phyloP scores from a whole-genome alignment of 2,888 invertebrate species.

The Agapetus fuscipes region DNA sequence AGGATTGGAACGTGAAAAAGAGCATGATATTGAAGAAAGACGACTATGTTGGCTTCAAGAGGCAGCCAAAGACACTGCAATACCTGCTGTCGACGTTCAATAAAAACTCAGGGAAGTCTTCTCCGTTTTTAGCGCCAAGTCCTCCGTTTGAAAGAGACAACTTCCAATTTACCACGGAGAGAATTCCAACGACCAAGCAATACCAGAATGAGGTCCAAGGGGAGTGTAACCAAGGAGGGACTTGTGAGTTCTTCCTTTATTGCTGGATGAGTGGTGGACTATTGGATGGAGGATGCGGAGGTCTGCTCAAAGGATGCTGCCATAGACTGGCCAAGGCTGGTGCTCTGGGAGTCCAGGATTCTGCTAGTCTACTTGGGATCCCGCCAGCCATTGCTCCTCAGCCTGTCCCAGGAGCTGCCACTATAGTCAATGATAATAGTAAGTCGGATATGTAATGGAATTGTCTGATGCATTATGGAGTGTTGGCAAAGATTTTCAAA shows the following conservation, averaged over 20 bases:
- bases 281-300: slow-evolving; percentile 75
- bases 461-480: too few species aligned
- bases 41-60: too few species aligned
- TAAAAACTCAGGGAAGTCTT: slow-evolving; percentile 2
- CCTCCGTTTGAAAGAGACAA: slow-evolving; percentile 7
- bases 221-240: slow-evolving; percentile 61
- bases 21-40: too few species aligned
- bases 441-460: too few species aligned
- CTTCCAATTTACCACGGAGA: slow-evolving; percentile 4
- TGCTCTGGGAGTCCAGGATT: slow-evolving; percentile 55
- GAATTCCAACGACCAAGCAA: slow-evolving; percentile 15
- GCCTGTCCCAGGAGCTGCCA: slow-evolving; percentile 29
- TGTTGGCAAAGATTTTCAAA: too few species aligned
- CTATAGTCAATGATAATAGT: slow-evolving; percentile 64
- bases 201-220: slow-evolving; percentile 39
- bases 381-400: slow-evolving; percentile 51
- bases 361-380: slow-evolving; percentile 51
- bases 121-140: slow-evolving; percentile 8
- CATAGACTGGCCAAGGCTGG: slow-evolving; percentile 62
- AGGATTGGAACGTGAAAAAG: too few species aligned
- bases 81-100: slow-evolving; percentile 15
- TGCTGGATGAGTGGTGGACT: slow-evolving; percentile 88
- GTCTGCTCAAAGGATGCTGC: slow-evolving; percentile 79
- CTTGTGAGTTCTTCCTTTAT: slow-evolving; percentile 84
- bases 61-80: slow-evolving; percentile 18